These are phyloP conservation scores for Himalopsyche tibetana DNA, from an alignment of 2,888 invertebrate species.

Conservation along the genomic window DNA sequence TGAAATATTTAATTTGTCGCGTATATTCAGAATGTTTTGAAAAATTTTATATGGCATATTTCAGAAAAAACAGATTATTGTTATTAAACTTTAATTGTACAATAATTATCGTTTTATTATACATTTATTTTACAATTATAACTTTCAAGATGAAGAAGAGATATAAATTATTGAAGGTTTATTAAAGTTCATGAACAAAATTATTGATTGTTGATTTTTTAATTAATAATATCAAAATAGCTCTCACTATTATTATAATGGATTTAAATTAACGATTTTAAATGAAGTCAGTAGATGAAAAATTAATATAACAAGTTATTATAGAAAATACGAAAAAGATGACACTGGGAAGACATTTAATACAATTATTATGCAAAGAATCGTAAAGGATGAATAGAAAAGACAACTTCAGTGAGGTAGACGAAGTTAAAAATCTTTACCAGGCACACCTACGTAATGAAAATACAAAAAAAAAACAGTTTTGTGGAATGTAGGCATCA, in stretches of 20 bases:
- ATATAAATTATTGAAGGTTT: neutral
- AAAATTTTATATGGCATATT: neutral
- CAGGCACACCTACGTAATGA: too few species aligned
- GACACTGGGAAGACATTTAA: slow-evolving; percentile 15
- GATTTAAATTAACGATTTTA: too few species aligned
- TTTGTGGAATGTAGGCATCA: too few species aligned
- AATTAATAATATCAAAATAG: too few species aligned
- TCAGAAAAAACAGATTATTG: neutral
- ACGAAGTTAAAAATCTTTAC: neutral
- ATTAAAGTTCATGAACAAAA: neutral
- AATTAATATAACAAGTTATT: too few species aligned
- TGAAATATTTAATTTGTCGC: neutral
- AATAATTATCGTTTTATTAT: neutral
- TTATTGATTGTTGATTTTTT: too few species aligned
- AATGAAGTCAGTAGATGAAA: too few species aligned
- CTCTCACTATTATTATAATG: too few species aligned
- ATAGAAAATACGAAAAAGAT: neutral
- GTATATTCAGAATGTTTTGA: neutral
- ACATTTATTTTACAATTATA: slow-evolving; percentile 15
- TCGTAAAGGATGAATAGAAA: neutral
- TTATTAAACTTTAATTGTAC: slow-evolving; percentile 15
- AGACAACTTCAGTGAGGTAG: neutral
- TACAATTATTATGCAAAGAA: neutral
- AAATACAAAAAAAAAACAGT: too few species aligned
- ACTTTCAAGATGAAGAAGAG: neutral